phyloP scores from a whole-genome alignment of 2,797 vertebrate genomes.

The Chiloscyllium punctatum region DNA sequence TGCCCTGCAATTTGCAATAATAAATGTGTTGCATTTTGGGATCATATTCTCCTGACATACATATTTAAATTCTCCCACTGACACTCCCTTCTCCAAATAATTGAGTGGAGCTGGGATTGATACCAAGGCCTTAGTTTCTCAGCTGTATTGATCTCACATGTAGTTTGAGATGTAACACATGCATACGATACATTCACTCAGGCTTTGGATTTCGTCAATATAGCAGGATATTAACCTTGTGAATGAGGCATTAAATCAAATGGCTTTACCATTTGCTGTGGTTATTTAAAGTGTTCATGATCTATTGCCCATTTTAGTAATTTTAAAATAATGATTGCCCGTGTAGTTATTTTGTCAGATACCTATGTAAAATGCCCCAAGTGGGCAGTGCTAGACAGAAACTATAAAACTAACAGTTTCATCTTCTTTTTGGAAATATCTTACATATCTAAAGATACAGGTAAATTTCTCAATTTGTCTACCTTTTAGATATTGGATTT shows the following conservation, averaged over 20 bases:
- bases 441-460: not conserved
- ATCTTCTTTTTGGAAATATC: not conserved
- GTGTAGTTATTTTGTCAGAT: not conserved
- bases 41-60: not conserved
- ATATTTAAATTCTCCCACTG: not conserved
- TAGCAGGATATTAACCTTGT: not conserved
- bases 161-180: not conserved
- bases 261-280: not conserved
- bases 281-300: not conserved
- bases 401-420: not conserved
- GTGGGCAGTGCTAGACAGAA: not conserved
- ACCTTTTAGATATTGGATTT: not conserved
- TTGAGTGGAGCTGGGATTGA: not conserved
- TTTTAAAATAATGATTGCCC: not conserved
- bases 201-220: not conserved
- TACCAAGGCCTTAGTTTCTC: not conserved
- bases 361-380: not conserved
- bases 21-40: not conserved
- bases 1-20: not conserved
- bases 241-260: not conserved
- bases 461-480: not conserved
- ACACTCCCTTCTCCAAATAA: not conserved
- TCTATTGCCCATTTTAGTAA: slow-evolving; percentile 20
- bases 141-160: not conserved
- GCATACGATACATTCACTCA: not conserved